Base-by-base conservation (phyloP, 2,888 invertebrate genomes). In the Bimastos eiseni region DNA sequence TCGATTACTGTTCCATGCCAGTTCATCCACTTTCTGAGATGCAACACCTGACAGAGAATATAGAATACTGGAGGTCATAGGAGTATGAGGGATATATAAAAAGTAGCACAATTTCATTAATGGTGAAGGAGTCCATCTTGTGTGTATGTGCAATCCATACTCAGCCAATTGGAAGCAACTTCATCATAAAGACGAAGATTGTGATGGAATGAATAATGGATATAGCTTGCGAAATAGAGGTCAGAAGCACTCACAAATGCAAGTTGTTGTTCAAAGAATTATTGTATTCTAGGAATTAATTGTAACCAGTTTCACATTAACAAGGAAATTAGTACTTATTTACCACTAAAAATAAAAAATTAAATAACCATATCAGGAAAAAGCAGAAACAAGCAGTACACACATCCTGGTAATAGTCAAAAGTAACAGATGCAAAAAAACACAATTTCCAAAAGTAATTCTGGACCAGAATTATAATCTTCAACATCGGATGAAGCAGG, bases 1-100 rank as follows among this genome's bases (percentile, higher is more conserved):
- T 93, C 37, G 94, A 92, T 44, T 93, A 93, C 89, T 94, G 91
- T 90, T 94, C 95, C 90, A 94, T 94, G 19, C 94, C 94, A 89
- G 93, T 93, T 49, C 70, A n/a, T 44, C 70, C 49, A 44, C 89
- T 70, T 86, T 86, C 86, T 86, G 86, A 86, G 86, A 5, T 34
- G 86, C 34, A 86, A 37, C 86, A 86, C n/a, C 86, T 86, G 5
- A 86, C 33, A 86, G 37, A 86, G 36, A 86, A 86, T 0, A 86
- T 17, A 36, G 36, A 41, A 44, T 30, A 90, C 36, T 13, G 37
- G 36, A 17, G 37, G 37, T 49, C 33, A 83, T 3, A 21, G 34
- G 17, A 90, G 2, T 30, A 90, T 34, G 36, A n/a, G 36, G 15
- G 1, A 70, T 6, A 55, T 11, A 55, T 4, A 55, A 55, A 11